A percentile compares a stretch with the other conserved stretches of the same genome.
These are phyloP conservation scores for Pogonomyrmex californicus DNA, from an alignment of 1,140 invertebrate species.

Conservation along the genomic window DNA sequence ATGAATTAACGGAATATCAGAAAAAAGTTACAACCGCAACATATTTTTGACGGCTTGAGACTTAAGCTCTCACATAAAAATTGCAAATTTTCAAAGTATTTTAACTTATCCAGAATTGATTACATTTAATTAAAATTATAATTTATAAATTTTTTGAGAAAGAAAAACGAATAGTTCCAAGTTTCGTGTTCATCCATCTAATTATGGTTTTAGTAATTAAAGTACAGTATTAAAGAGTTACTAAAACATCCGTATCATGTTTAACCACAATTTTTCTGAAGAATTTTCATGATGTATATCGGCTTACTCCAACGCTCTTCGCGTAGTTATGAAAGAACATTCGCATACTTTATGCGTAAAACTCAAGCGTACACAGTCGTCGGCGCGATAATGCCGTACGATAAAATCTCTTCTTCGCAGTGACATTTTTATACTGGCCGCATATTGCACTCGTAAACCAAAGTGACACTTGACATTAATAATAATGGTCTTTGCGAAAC, in stretches of 20 bases:
- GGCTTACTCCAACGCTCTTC: neutral
- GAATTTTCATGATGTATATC: neutral
- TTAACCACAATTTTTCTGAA: neutral
- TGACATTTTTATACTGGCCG: slow-evolving; percentile 23
- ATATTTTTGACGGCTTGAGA: neutral
- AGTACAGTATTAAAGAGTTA: neutral
- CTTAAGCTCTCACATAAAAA: slow-evolving; percentile 31
- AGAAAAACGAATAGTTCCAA: neutral
- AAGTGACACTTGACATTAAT: slow-evolving; percentile 24
- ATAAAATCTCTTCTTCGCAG: slow-evolving; percentile 41
- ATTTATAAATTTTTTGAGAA: neutral
- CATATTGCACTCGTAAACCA: slow-evolving; percentile 41
- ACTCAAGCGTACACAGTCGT: slow-evolving; percentile 2
- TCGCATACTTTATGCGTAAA: slow-evolving; percentile 31
- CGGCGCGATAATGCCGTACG: slow-evolving; percentile 9
- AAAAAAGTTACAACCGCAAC: slow-evolving; percentile 21
- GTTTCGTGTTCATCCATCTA: neutral
- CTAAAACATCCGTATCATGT: slow-evolving; percentile 14
- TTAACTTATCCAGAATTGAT: slow-evolving; percentile 6
- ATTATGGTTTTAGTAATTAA: neutral
- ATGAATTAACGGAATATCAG: slow-evolving; percentile 31
- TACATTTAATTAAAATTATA: slow-evolving; percentile 13
- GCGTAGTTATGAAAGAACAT: slow-evolving; percentile 14
- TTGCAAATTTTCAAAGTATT: neutral
- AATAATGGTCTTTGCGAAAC: neutral